Evolutionary conservation across 2,113 vertebrate species (phyloP), one percentile per base, ranked within the genome.

Genomic region (Phrynosoma blainvillii): DNA sequence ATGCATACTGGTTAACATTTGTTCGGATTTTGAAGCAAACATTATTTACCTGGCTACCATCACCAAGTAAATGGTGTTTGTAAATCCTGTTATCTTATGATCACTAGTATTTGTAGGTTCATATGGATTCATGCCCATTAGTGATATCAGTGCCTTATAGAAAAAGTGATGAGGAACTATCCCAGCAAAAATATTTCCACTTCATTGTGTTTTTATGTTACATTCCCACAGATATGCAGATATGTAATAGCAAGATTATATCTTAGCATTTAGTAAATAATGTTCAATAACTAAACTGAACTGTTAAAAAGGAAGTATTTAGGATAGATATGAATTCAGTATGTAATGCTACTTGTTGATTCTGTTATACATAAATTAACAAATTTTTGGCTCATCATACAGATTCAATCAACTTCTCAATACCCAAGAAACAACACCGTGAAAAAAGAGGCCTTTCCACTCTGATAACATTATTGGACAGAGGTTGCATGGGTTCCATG

Each of bases 321-420:
- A 90, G 87, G 54, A 87, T 70, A 93, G 92, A 93, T 92, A 59
- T 91, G 84, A 92, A 94, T 92, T 94, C 87, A 79, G 82, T 87
- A 91, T 82, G 73, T 66, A 66, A 90, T 89, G 56, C 27, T 78
- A 30, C 47, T 81, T 14, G 56, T 62, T 47, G 30, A 84, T 87
- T 91, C 90, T 86, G 91, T 92, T 82, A 92, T 86, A 88, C 36
- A 82, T 36, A 85, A 93, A 88, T 84, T 90, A 12, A 56, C 36
- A 14, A 86, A 94, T 93, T 93, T 89, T 88, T 85, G 95, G 82
- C 90, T 94, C 81, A 91, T 84, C 91, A 85, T 54, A 70, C 8
- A 70, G 42, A 65, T 25, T 25, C 59, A 75, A 92, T 96, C 95
- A 96, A 95, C 92, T 96, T 92, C 85, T 92, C 93, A 93, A 89